A percentile compares a stretch with the other conserved stretches of the same genome.
Evolutionary conservation across 1,140 invertebrate genomes (phyloP).

Genomic region (Caenorhabditis briggsae): DNA sequence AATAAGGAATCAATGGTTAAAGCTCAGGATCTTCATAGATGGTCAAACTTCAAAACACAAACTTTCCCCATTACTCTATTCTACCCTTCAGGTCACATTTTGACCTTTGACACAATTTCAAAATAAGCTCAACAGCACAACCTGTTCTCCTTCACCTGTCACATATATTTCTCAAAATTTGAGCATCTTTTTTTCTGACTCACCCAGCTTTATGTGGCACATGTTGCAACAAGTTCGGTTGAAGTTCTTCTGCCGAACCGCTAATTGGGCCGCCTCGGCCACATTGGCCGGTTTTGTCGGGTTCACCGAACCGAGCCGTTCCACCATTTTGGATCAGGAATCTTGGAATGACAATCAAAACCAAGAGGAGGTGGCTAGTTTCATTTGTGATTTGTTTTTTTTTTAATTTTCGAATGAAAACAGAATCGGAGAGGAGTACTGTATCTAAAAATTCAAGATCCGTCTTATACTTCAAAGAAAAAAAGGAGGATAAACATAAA

Average conservation of each 20-base stretch:
- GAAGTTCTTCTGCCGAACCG: conserved; percentile 36
- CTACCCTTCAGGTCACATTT: neutral
- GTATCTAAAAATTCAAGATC: conserved; percentile 9
- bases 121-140: neutral
- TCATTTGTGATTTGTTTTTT: too few relatives aligned
- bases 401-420: too few relatives aligned
- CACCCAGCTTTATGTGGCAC: conserved; percentile 58
- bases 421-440: neutral
- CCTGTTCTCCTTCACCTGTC: conserved; percentile 30
- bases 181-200: neutral
- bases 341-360: too few relatives aligned
- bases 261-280: conserved; percentile 15
- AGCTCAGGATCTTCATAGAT: too few relatives aligned
- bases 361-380: neutral
- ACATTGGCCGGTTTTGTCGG: neutral
- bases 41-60: too few relatives aligned
- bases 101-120: neutral
- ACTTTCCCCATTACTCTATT: neutral
- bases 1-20: too few relatives aligned
- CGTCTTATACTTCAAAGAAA: neutral
- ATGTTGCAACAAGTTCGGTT: conserved; percentile 59
- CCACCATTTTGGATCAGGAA: neutral
- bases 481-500: neutral
- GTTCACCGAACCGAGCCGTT: conserved; percentile 1
- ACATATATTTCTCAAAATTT: neutral